Evolutionary conservation across 2,888 invertebrate species (phyloP).

Genomic region (Sarcophaga rosellei): DNA sequence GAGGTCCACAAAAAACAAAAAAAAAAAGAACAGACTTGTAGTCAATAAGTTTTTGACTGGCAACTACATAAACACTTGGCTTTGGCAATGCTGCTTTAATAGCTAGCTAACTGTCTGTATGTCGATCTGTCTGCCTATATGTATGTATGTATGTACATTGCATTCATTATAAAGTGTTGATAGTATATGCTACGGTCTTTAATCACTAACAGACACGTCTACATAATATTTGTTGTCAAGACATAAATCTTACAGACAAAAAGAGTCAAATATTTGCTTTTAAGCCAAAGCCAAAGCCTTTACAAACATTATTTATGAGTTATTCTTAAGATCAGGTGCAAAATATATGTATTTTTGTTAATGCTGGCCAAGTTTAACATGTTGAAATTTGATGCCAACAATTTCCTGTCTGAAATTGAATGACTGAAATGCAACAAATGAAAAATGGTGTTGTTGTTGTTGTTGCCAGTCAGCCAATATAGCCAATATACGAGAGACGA

Average conservation of each 20-base stretch:
- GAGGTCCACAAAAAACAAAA: conserved; percentile 14
- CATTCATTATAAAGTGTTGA: conserved; percentile 44
- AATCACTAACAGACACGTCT: conserved; percentile 49
- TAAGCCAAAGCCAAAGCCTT: conserved; percentile 7
- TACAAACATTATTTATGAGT: conserved; percentile 49
- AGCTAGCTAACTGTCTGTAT: background rate
- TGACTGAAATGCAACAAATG: background rate
- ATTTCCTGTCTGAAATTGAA: conserved; percentile 58
- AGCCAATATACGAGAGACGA: background rate
- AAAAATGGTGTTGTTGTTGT: conserved; percentile 42
- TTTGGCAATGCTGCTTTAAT: background rate
- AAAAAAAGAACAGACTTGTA: background rate
- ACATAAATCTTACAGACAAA: conserved; percentile 56
- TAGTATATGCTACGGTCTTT: conserved; percentile 39
- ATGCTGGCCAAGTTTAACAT: conserved; percentile 31
- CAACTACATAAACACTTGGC: conserved; percentile 49
- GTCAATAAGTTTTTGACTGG: conserved; percentile 42
- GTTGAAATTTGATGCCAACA: conserved; percentile 61
- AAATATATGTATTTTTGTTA: conserved; percentile 30
- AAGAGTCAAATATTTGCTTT: conserved; percentile 53
- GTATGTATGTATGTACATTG: background rate
- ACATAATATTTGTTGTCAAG: conserved; percentile 32
- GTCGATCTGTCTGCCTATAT: background rate
- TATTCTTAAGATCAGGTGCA: conserved; percentile 57
- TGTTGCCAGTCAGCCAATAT: background rate